Evolutionary conservation across 2,888 invertebrate genomes (phyloP), one percentile per base, ranked within the genome.

Genomic region (Synanthedon formicaeformis): DNA sequence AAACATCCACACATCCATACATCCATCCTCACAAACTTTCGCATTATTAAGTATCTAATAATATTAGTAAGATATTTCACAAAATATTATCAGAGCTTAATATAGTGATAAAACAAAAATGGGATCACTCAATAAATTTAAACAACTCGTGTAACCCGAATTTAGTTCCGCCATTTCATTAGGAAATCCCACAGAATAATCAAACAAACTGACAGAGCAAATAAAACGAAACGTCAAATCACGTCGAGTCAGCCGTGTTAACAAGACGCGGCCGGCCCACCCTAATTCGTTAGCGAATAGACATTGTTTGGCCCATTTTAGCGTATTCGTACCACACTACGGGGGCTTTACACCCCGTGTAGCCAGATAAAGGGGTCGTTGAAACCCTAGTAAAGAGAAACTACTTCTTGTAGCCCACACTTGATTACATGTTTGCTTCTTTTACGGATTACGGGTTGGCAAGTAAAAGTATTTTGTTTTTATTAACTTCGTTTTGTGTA

Each of bases 351-450:
- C 69, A 70, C 73, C 64, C 73, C 64, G 67, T 69, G 71, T 67
- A 65, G 62, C 64, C 63, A 78, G 83, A 82, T 82, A 82, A 81
- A 80, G 78, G 75, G 72, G 66, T 67, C 73, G 71, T 71, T 63
- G 60, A 61, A 58, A 58, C 61, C 65, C 62, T 67, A 65, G 23
- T 18, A 69, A 69, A 61, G 16, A 65, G 63, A 64, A 65, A 70
- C 65, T 72, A 66, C 67, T 69, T 49, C 49, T 49, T 75, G 71
- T 76, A 74, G 73, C 71, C 71, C 63, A 59, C 23, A 61, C 53
- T 70, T 80, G 83, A 83, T 83, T 83, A 81, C 76, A 75, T 69
- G 79, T 49, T 49, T 45, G 12, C 14, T 45, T 14, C n/a, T 14
- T 45, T 45, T 45, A 45, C 13, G 45, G 12, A 45, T 45, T 45